Conservation (phyloP, 2,888 invertebrate genomes). For the Eilema griseolum region DNA sequence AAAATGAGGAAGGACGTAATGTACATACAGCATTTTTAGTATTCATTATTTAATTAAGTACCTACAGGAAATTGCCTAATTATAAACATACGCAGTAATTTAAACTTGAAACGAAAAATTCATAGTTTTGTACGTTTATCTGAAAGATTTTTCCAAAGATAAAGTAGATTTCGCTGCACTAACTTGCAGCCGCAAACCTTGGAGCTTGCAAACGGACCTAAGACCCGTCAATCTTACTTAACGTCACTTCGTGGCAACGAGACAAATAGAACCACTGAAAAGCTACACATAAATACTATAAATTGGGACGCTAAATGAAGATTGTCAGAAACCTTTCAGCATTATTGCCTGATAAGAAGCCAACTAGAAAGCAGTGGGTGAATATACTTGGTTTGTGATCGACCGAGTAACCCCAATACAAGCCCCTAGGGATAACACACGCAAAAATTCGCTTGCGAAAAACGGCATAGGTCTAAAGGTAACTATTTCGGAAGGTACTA, state of each 20-base stretch:
- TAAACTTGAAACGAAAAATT: too few species aligned
- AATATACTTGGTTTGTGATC: constrained; percentile 35
- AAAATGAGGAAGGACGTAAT: background rate
- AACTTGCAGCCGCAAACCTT: background rate
- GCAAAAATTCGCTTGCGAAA: constrained; percentile 51
- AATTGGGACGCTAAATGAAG: constrained; percentile 35
- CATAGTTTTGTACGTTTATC: too few species aligned
- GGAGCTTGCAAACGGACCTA: constrained; percentile 6
- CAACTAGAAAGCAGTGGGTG: constrained; percentile 12
- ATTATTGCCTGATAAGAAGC: constrained; percentile 32
- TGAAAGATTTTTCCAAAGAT: background rate
- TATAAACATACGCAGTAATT: too few species aligned
- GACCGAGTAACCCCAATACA: constrained; percentile 62
- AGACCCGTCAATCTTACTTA: constrained; percentile 16
- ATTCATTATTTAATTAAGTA: background rate
- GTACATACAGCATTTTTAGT: background rate
- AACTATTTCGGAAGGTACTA: constrained; percentile 67
- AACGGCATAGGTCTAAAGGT: constrained; percentile 53
- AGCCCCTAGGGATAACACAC: constrained; percentile 32
- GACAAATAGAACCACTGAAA: constrained; percentile 4
- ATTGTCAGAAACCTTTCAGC: constrained; percentile 44
- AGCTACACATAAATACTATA: constrained; percentile 15
- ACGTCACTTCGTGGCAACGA: constrained; percentile 13
- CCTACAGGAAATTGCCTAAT: too few species aligned
- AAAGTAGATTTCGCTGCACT: background rate